Evolutionary conservation across 2,797 vertebrate genomes (phyloP), one percentile per base, ranked within the genome.

Genomic region (Semaprochilodus insignis): DNA sequence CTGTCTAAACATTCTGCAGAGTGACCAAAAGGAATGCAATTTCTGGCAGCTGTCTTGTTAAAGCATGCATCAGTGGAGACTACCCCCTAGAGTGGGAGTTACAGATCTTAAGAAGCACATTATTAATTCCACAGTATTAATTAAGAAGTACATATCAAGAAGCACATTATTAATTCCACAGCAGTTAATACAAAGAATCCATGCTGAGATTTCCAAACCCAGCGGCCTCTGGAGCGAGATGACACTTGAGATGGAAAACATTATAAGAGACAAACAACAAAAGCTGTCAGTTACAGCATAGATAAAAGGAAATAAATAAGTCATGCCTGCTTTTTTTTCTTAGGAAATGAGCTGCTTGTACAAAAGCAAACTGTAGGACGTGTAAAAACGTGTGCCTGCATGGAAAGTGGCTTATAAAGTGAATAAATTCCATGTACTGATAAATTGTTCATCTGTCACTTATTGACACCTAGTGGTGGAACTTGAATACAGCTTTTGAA

Each of bases 401-500:
- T 10, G 14, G 21, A 6, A 52, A 52, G 23, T 23, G 48, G 16
- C 67, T 21, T 6, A 7, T 72, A n/a, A 54, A 27, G 25, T 52
- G 15, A 52, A 31, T 31, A 15, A 25, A 17, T 25, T 23, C 40
- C 44, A 44, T 19, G 13, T 15, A 71, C 10, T 25, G 25, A 65
- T 11, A 11, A 6, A 14, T 51, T 44, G 15, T 54, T 13, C 4
- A 17, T 72, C 48, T 23, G 7, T 31, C 25, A 52, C 16, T 72
- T 17, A n/a, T 44, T 54, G 70, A 72, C 70, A 72, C 70, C 70
- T 72, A 52, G 48, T 72, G 70, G 70, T 52, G 16, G 7, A 34
- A 54, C 23, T 31, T 72, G 70, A 72, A 15, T n/a, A 54, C 27
- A 27, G 6, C 23, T 27, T 52, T 51, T 51, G 17, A 44, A 44